A percentile compares a stretch with the other conserved stretches of the same genome.
phyloP scores from a whole-genome alignment of 2,113 vertebrate genomes.

The Oncorhynchus gorbuscha region DNA sequence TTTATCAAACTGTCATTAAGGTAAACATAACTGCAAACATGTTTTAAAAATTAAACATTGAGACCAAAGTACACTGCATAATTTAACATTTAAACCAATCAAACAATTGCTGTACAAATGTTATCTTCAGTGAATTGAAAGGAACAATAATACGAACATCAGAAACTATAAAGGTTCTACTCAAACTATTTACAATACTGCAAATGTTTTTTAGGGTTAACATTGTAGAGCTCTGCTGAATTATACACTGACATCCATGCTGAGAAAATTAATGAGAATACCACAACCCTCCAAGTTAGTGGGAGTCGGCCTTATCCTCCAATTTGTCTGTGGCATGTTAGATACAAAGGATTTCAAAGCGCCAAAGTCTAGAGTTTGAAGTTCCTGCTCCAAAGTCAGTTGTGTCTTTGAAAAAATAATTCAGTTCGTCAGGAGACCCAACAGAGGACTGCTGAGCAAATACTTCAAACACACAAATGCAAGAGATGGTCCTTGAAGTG shows the following conservation, averaged over 20 bases:
- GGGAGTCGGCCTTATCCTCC: conserved; percentile 38
- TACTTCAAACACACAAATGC: conserved; percentile 56
- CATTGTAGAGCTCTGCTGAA: conserved; percentile 27
- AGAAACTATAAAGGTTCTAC: conserved; percentile 18
- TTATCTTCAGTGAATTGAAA: conserved; percentile 34
- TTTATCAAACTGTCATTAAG: conserved; percentile 4
- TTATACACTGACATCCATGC: conserved; percentile 36
- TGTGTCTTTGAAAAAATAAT: conserved; percentile 47
- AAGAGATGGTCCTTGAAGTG: conserved; percentile 52
- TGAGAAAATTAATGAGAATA: conserved; percentile 55
- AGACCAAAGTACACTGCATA: conserved; percentile 8
- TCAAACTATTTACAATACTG: conserved; percentile 24
- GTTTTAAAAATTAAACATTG: neutral
- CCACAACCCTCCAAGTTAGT: conserved; percentile 25
- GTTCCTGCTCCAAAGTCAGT: conserved; percentile 56
- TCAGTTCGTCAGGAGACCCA: conserved; percentile 49
- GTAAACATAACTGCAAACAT: neutral
- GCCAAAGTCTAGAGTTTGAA: conserved; percentile 54
- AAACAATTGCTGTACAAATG: conserved; percentile 40
- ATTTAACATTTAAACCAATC: conserved; percentile 28
- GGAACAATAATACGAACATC: neutral
- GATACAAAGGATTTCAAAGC: conserved; percentile 52
- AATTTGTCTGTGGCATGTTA: conserved; percentile 41
- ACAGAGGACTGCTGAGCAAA: conserved; percentile 55
- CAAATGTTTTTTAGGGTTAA: conserved; percentile 2